Base-by-base conservation (phyloP, 1,140 invertebrate genomes). In the Macrotrachela quadricornifera region DNA sequence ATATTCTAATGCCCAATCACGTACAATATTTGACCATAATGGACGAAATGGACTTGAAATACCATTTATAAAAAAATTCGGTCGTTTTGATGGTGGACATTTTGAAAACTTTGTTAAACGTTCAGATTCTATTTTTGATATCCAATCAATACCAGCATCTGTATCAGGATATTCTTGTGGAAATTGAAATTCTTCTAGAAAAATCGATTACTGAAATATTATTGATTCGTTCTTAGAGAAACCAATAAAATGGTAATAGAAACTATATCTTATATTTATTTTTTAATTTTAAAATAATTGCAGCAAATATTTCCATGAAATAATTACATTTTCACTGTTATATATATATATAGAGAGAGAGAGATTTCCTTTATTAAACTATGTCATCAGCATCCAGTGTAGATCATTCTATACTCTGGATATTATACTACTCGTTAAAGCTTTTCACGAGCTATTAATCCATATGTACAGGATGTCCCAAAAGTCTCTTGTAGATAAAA, bases 161-260 rank as follows among this genome's bases (percentile, higher is more conserved):
- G 51, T 53, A 16, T 53, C 51, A 12, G 16, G 11, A 43, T 30
- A 53, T 43, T 53, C 51, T 10, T 45, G 40, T 40, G 51, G 51
- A 53, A 53, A 53, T 53, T 48, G 44, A 18, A 47, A 37, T 46
- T 39, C 38, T 15, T 42, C 50, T 48, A 42, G 12, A 30, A 18
- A 41, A 37, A 48, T 14, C 36, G n/a, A 37, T 37, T 37, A 47
- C 1, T 9, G 21, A 39, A 48, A 38, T 38, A 38, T 16, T 38
- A n/a, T 38, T 37, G 12, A 16, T 14, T 48, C 1, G 10, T 36
- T 40, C 10, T 49, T 49, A 17, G 15, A n/a, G 15, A 13, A 15
- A 21, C 16, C 47, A n/a, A 16, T 38, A 49, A 45, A 45, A n/a
- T 45, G 13, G 10, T 1, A 45, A 45, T 6, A 49, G 15, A 16